Evolutionary conservation across 2,797 vertebrate genomes (phyloP).

Genomic region (Lacerta bilineata): DNA sequence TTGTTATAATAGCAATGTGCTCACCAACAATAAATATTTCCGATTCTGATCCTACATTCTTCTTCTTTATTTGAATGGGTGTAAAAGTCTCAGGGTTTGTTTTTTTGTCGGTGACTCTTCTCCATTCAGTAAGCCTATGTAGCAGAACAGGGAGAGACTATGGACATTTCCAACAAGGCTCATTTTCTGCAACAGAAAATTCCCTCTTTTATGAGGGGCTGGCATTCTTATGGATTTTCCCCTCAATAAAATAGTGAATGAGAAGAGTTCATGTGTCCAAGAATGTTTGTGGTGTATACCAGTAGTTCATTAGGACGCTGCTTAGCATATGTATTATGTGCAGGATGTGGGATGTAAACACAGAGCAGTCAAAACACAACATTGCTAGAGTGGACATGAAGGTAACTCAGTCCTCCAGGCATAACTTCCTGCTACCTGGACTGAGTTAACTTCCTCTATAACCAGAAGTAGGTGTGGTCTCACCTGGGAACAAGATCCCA

Average conservation of each 20-base stretch:
- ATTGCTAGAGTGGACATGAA: too few relatives aligned
- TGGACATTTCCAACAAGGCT: neutral
- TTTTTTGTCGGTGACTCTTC: neutral
- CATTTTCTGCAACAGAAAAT: conserved; percentile 1
- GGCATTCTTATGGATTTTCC: neutral
- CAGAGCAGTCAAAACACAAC: too few relatives aligned
- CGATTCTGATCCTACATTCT: neutral
- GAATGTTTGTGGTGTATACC: neutral
- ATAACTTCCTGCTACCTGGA: too few relatives aligned
- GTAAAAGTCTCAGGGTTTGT: neutral
- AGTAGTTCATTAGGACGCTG: neutral
- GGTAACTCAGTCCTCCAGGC: too few relatives aligned
- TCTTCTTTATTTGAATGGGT: neutral
- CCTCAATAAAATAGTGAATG: neutral
- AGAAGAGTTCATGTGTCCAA: neutral
- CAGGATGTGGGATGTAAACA: neutral
- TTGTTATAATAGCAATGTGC: neutral
- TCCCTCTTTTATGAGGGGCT: neutral
- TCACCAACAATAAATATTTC: neutral
- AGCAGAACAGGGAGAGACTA: neutral
- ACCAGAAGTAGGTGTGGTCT: too few relatives aligned
- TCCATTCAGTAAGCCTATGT: neutral
- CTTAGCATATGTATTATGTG: neutral
- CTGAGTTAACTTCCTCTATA: too few relatives aligned
- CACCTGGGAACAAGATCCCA: too few relatives aligned